Conservation (phyloP, 2,888 invertebrate species). For the Heliconius erato region DNA sequence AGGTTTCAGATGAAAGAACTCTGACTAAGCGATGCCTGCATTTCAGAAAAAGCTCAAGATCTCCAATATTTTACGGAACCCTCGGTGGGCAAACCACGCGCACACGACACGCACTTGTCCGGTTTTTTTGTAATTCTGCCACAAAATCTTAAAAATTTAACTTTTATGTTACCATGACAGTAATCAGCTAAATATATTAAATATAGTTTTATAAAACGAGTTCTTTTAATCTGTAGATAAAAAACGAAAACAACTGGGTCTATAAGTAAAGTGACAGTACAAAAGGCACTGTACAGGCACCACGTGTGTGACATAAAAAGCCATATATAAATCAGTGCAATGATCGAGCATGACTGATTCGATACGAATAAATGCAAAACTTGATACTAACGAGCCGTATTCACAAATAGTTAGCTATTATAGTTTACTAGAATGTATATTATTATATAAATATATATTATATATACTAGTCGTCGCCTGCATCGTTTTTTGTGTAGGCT, state of each 20-base stretch:
- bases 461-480: too few relatives aligned
- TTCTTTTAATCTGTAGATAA: not conserved
- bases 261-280: conserved; percentile 21
- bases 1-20: too few relatives aligned
- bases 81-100: too few relatives aligned
- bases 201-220: not conserved
- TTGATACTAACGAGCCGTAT: conserved; percentile 79
- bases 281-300: conserved; percentile 5
- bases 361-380: conserved; percentile 71
- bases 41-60: too few relatives aligned
- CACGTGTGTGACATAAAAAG: conserved; percentile 37
- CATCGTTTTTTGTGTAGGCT: too few relatives aligned
- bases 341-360: conserved; percentile 77
- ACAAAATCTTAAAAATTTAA: not conserved
- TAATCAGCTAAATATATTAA: not conserved
- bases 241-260: conserved; percentile 1
- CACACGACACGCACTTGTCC: too few relatives aligned
- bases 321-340: conserved; percentile 66
- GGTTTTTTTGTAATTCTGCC: too few relatives aligned
- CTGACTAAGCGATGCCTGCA: too few relatives aligned
- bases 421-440: conserved; percentile 28
- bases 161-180: not conserved
- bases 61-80: too few relatives aligned
- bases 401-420: conserved; percentile 65
- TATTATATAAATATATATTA: not conserved